Conservation (phyloP, 2,113 vertebrate species). For the Rhinolophus sinicus region DNA sequence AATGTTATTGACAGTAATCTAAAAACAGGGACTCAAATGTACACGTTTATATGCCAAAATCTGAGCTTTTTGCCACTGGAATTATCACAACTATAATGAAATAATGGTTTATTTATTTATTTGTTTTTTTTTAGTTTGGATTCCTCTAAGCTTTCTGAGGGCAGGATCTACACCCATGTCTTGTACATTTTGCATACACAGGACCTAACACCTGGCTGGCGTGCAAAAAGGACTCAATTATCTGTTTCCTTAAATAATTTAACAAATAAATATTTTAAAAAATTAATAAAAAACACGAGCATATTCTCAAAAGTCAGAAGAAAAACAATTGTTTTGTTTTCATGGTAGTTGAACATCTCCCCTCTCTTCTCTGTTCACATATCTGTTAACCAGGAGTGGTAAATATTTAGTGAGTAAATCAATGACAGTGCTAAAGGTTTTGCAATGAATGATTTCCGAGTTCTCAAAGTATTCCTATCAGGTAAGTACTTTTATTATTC, state of each 20-base stretch:
- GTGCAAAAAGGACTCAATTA: background rate
- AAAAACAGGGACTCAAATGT: conserved; percentile 40
- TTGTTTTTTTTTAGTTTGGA: background rate
- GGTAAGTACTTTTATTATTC: background rate
- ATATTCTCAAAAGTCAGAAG: background rate
- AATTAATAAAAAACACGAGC: too few species aligned
- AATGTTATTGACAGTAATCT: conserved; percentile 58
- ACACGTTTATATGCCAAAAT: background rate
- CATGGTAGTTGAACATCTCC: background rate
- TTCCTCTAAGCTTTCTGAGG: background rate
- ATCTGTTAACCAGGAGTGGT: background rate
- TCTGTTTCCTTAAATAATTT: background rate
- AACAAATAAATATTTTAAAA: background rate
- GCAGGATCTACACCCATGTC: fast-evolving
- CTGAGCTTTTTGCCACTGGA: background rate
- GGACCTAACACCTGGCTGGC: background rate
- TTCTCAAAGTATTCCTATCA: background rate
- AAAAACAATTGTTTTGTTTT: background rate
- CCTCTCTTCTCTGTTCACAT: background rate
- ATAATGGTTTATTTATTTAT: background rate
- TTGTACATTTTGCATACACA: fast-evolving
- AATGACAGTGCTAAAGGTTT: background rate
- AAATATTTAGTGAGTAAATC: background rate
- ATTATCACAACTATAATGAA: background rate
- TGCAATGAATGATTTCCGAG: background rate